phyloP scores from a whole-genome alignment of 2,888 invertebrate genomes.

The Rotaria socialis region DNA sequence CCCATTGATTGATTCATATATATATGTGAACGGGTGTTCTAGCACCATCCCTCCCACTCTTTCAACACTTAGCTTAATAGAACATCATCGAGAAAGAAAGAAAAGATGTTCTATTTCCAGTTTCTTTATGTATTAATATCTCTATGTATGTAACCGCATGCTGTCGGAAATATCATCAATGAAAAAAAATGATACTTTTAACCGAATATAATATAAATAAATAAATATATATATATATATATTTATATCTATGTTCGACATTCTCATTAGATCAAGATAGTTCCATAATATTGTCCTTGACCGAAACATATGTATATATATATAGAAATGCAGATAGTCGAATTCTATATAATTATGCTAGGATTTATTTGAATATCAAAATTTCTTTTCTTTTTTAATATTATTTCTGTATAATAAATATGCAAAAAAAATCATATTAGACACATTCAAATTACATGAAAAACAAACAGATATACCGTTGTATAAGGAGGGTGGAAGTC shows the following conservation, averaged over 20 bases:
- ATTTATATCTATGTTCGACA: neutral
- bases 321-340: neutral
- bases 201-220: neutral
- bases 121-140: no score
- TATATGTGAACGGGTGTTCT: neutral
- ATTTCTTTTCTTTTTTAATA: neutral
- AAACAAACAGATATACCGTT: neutral
- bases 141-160: no score
- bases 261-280: neutral
- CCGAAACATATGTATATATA: neutral
- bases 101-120: no score
- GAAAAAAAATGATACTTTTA: neutral
- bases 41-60: neutral
- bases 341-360: neutral
- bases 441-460: neutral
- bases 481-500: neutral
- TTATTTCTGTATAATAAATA: neutral
- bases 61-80: no score
- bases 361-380: conserved; percentile 14
- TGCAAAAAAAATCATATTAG: neutral
- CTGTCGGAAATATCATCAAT: neutral
- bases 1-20: neutral
- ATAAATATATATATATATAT: neutral
- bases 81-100: no score
- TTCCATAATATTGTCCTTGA: neutral